These are phyloP conservation scores for Aegithalos caudatus DNA, from an alignment of 2,113 vertebrate genomes.

Conservation along the genomic window DNA sequence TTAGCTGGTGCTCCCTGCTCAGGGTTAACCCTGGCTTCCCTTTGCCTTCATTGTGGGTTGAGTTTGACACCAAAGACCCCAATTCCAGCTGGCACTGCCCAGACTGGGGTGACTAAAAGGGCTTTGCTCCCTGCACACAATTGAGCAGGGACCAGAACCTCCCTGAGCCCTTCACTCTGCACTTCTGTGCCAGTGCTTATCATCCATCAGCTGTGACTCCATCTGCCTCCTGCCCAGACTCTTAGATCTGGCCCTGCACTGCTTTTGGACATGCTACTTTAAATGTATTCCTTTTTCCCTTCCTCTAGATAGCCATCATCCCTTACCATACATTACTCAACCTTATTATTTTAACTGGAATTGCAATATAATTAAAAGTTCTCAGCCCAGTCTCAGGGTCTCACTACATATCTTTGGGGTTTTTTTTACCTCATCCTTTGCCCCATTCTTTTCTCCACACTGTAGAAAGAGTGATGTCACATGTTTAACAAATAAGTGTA, in stretches of 20 bases:
- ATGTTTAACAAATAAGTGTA: accelerated
- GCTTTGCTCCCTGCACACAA: neutral
- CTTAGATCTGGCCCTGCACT: neutral
- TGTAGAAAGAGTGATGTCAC: neutral
- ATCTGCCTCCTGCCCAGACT: neutral
- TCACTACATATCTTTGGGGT: accelerated
- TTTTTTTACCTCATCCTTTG: neutral
- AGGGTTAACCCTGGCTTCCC: neutral
- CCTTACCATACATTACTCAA: neutral
- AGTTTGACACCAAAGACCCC: neutral
- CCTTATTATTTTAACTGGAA: neutral
- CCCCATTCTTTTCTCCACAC: neutral
- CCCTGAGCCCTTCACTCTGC: no score
- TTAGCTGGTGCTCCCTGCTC: neutral
- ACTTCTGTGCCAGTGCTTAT: neutral
- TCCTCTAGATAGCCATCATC: neutral
- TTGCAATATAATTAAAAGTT: neutral
- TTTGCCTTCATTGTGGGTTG: neutral
- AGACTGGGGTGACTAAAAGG: neutral
- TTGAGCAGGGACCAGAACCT: neutral
- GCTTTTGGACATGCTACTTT: neutral
- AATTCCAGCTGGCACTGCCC: neutral
- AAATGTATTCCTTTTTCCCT: neutral
- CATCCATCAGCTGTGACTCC: neutral
- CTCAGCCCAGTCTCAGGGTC: neutral